A percentile compares a stretch with the other conserved stretches of the same genome.
phyloP scores from a whole-genome alignment of 92 coral and sea anemone genomes.

The Micromussa lordhowensis region DNA sequence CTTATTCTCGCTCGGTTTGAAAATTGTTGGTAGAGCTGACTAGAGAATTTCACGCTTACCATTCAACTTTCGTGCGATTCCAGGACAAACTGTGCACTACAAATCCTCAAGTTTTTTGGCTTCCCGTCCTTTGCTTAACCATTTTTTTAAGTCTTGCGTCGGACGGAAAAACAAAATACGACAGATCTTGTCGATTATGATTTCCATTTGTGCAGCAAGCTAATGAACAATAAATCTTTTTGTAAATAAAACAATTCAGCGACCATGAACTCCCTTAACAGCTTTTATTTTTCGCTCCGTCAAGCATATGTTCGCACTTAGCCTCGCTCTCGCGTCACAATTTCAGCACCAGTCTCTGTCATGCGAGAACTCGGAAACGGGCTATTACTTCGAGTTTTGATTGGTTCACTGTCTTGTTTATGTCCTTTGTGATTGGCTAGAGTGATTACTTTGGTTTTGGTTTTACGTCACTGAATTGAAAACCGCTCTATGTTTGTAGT shows the following conservation, averaged over 20 bases:
- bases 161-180: constrained; percentile 18
- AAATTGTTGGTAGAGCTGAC: too few species aligned
- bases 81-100: constrained; percentile 43
- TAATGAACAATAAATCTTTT: constrained; percentile 21
- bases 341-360: constrained; percentile 24
- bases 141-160: neutral
- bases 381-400: too few species aligned
- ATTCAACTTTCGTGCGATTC: constrained; percentile 44
- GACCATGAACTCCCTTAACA: constrained; percentile 12
- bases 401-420: too few species aligned
- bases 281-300: constrained; percentile 29
- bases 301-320: constrained; percentile 13
- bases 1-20: too few species aligned
- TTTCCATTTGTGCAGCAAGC: constrained; percentile 33
- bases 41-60: neutral
- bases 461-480: too few species aligned
- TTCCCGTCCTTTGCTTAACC: constrained; percentile 35
- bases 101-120: constrained; percentile 55
- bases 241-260: constrained; percentile 21
- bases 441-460: too few species aligned
- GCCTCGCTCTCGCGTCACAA: constrained; percentile 22
- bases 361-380: constrained; percentile 39
- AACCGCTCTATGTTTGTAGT: too few species aligned
- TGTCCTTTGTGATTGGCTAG: too few species aligned
- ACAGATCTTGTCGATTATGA: neutral